Base-by-base conservation (phyloP, 2,888 invertebrate genomes). In the Andrena camellia region DNA sequence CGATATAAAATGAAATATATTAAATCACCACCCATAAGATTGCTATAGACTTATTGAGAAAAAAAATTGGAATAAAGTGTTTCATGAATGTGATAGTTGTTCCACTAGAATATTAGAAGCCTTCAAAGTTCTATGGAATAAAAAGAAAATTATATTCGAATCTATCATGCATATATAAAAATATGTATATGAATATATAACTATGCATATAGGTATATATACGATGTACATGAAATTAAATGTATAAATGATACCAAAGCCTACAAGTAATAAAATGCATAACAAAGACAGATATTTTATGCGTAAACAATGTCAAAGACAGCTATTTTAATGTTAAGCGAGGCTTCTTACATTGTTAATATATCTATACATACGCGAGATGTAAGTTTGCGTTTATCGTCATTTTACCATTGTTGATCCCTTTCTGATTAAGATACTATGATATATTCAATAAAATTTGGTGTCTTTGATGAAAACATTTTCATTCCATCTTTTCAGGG, bases 61-160 rank as follows among this genome's bases (percentile, higher is more conserved):
- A 52, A 76, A 7, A 73, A 7, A 73, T 78, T 54, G 57, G 31
- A 48, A 60, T 57, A 78, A 78, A 76, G 68, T 90, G 86, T 88
- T 89, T 90, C 86, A 89, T 93, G 87, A 92, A 92, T 93, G 93
- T 93, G 93, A 93, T 93, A 93, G 93, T 79, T 91, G 91, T 90
- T 91, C 88, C 90, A 86, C 90, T 90, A 91, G 90, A 79, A 87
- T 84, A 86, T 92, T 93, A 92, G 85, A 70, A 88, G 85, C 85
- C 78, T 91, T 85, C 80, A 90, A 88, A 91, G 88, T 85, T 93
- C 87, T 92, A 92, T 90, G 87, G 85, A 90, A 88, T 89, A 88
- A 81, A 71, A 78, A 20, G 17, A 48, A 76, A 66, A 68, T 73
- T 67, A 75, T 77, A 72, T 59, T 77, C 63, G 59, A 78, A 59